phyloP scores from a whole-genome alignment of 2,113 vertebrate species.

The Sander vitreus region DNA sequence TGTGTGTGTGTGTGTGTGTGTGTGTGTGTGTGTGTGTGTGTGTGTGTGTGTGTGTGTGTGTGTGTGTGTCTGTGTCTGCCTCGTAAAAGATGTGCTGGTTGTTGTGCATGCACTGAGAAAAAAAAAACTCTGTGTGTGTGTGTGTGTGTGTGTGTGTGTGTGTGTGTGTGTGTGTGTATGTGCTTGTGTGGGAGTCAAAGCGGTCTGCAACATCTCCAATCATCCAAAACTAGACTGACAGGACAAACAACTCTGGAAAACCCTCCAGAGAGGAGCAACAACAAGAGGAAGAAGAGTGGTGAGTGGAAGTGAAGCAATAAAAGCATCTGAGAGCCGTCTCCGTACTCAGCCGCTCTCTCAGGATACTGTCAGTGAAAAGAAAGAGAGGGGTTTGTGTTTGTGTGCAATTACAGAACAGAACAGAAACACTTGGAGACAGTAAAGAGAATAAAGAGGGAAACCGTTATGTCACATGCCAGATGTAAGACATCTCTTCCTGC shows the following conservation, averaged over 20 bases:
- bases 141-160: too few relatives aligned
- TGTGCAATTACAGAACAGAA: conserved; percentile 19
- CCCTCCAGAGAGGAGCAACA: conserved; percentile 17
- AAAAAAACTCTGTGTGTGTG: conserved; percentile 7
- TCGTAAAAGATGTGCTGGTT: conserved; percentile 24
- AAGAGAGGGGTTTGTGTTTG: conserved; percentile 14
- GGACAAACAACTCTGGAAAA: conserved; percentile 38
- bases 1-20: not conserved
- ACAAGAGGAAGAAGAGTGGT: conserved; percentile 4
- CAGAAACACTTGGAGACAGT: conserved; percentile 8
- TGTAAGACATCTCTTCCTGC: not conserved
- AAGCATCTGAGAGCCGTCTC: conserved; percentile 34
- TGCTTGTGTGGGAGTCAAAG: conserved; percentile 9
- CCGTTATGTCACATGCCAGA: conserved; percentile 10
- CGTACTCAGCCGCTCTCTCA: conserved; percentile 43
- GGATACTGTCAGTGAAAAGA: conserved; percentile 15
- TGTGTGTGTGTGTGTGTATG: too few relatives aligned
- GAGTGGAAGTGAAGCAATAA: conserved; percentile 30
- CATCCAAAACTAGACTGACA: conserved; percentile 44
- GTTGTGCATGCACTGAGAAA: conserved; percentile 16
- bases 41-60: not conserved
- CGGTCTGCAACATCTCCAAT: conserved; percentile 21
- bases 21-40: not conserved
- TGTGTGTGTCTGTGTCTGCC: not conserved
- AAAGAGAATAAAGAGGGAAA: conserved; percentile 7